Evolutionary conservation across 2,113 vertebrate genomes (phyloP), one percentile per base, ranked within the genome.

Genomic region (Sander vitreus): DNA sequence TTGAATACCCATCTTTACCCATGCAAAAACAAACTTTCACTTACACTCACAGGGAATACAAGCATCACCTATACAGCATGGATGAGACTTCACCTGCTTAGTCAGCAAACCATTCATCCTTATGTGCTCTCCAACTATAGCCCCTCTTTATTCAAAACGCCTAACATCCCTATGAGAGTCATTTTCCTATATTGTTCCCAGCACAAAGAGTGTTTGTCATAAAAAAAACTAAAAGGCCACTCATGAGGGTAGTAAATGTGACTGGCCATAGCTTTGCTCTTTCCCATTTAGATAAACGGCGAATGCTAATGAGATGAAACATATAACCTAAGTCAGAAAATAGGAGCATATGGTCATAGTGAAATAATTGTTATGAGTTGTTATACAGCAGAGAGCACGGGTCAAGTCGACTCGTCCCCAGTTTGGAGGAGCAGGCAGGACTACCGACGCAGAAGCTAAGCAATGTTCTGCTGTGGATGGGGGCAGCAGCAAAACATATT

Each of bases 231-330:
- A 50, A 67, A 58, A 55, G 57, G 25, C 57, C 19, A n/a, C 59
- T 78, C 70, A 50, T 3, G 48, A 48, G 60, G 64, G 39, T 54
- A 53, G 59, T 84, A 75, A 85, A 87, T 57, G 14, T 75, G 71
- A 85, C 2, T 23, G 82, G 75, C 74, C 51, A 45, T 86, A 76
- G 85, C 75, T 58, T 69, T n/a, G 39, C 58, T 5, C 39, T 43
- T 47, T 67, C 19, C 25, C 11, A 45, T 80, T 64, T 36, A 33
- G 23, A 54, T 25, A 59, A 60, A 58, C 39, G 1, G 48, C 50
- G 45, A 83, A 83, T 78, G 78, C 63, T 73, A 81, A 87, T 59
- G 67, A 83, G 51, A 69, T 39, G 58, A 79, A 72, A 65, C 63
- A 30, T 16, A 9, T 48, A 57, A 69, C 16, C 59, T 62, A 43